Base-by-base conservation (phyloP, 2,888 invertebrate species). In the Ectemnius lituratus region DNA sequence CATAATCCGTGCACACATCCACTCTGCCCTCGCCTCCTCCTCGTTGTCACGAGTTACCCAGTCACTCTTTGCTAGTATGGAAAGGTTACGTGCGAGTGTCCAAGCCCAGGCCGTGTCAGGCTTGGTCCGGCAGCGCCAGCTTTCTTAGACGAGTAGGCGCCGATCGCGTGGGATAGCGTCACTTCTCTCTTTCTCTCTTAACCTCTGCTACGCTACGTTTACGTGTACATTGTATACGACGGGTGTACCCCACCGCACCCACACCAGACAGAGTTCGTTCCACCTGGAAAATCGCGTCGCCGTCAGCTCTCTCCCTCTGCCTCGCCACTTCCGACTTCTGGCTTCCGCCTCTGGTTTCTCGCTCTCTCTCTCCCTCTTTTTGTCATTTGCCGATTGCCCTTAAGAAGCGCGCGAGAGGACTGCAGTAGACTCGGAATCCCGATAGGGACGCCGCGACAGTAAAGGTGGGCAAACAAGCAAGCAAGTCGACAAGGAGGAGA, bases 91-190 rank as follows among this genome's bases (percentile, higher is more conserved):
- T 16, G 52, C 14, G 47, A 47, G n/a, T 23, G n/a, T 23, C 23
- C 52, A 0, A 14, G 52, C 14, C 52, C 13, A 8, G 37, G 8
- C 37, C 23, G 23, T n/a, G 23, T 23, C 23, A 23, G 37, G 37
- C 37, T 37, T 6, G 37, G 6, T 37, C 37, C 37, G 37, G 37
- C 37, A 37, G 6, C 37, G 37, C 37, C 11, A 37, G 52, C 52
- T 16, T 52, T 52, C 52, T 52, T 52, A 52, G 52, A 52, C 52
- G 52, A 52, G 52, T 52, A 52, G 52, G 52, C 52, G 52, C 52
- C 52, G 52, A 52, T 52, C 52, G 52, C 52, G 52, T 52, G 52
- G 52, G 52, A 52, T 16, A 52, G 16, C 14, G 52, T 52, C 52
- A 2, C 28, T 37, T 37, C 28, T 37, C 37, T 37, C 37, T 37